Base-by-base conservation (phyloP, 2,888 invertebrate genomes). In the Octonoba sinensis region DNA sequence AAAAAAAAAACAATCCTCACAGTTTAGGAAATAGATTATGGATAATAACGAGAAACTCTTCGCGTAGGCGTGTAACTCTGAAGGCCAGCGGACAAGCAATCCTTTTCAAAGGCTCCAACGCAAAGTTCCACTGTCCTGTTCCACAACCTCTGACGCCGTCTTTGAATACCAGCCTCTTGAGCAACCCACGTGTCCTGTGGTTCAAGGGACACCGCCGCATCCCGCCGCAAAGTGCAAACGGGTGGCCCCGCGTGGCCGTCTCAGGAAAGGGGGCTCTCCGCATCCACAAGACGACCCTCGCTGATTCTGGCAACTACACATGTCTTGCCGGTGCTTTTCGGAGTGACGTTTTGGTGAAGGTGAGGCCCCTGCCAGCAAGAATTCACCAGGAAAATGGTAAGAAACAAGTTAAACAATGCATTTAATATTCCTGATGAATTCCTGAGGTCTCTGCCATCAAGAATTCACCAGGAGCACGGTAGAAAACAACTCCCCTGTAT, bases 31-130 rank as follows among this genome's bases (percentile, higher is more conserved):
- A n/a, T n/a, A n/a, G n/a, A n/a, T n/a, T n/a, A n/a, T n/a, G n/a
- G n/a, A n/a, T n/a, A n/a, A n/a, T n/a, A n/a, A n/a, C n/a, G n/a
- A n/a, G n/a, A n/a, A n/a, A n/a, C 11, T 36, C 36, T 36, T 36
- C 36, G 6, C 11, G 6, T 46, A 82, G 93, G 84, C 94, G 94
- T 89, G 92, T 95, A 18, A 93, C 94, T 1, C 90, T 97, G 0
- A 95, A 95, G 89, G 94, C 97, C 0, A 96, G 96, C 0, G 97
- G 96, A 0, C 93, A 93, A 1, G 97, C 96, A 0, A 94, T 94
- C 0, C 93, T 97, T 65, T 96, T 95, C 90, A 93, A 94, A 86
- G 97, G 96, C 11, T 95, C 96, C 0, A 94, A 94, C 87, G 93
- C 97, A 82, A 96, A 96, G 89, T 95, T 97, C 86, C 95, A 96